These are phyloP conservation scores for Osmerus eperlanus DNA, from an alignment of 2,113 vertebrate species.

Conservation along the genomic window DNA sequence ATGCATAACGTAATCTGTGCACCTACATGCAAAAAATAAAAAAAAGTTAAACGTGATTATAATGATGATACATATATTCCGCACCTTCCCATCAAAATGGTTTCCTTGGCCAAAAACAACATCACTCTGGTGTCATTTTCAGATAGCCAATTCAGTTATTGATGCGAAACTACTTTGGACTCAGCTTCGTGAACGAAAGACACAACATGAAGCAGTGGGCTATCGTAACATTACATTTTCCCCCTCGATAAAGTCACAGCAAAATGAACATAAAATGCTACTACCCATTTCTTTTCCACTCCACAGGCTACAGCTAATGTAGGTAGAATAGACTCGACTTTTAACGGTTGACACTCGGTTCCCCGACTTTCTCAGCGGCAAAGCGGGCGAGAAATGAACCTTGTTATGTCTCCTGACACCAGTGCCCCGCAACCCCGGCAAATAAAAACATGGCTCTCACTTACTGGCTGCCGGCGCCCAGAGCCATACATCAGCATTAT, in stretches of 20 bases:
- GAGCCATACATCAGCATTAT: slow-evolving; percentile 75
- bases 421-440: slow-evolving; percentile 63
- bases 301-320: slow-evolving; percentile 47
- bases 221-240: too few species aligned
- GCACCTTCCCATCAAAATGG: slow-evolving; percentile 11
- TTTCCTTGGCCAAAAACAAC: slow-evolving; percentile 31
- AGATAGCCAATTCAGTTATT: background rate
- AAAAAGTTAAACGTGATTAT: background rate
- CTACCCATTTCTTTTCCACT: slow-evolving; percentile 33
- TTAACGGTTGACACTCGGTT: slow-evolving; percentile 55
- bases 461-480: slow-evolving; percentile 66
- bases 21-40: too few species aligned
- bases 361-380: slow-evolving; percentile 7
- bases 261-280: slow-evolving; percentile 14
- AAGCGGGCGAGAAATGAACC: slow-evolving; percentile 71
- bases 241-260: background rate
- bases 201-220: too few species aligned
- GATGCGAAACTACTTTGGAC: slow-evolving; percentile 17
- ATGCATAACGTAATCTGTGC: too few species aligned
- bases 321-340: slow-evolving; percentile 54
- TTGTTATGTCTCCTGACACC: slow-evolving; percentile 73
- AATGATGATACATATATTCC: slow-evolving; percentile 24
- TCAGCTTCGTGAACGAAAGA: background rate
- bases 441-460: slow-evolving; percentile 79
- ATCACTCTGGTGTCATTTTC: slow-evolving; percentile 20